A percentile compares a stretch with the other conserved stretches of the same genome.
Evolutionary conservation across 2,797 vertebrate genomes (phyloP).

Genomic region (Cetoscarus ocellatus): DNA sequence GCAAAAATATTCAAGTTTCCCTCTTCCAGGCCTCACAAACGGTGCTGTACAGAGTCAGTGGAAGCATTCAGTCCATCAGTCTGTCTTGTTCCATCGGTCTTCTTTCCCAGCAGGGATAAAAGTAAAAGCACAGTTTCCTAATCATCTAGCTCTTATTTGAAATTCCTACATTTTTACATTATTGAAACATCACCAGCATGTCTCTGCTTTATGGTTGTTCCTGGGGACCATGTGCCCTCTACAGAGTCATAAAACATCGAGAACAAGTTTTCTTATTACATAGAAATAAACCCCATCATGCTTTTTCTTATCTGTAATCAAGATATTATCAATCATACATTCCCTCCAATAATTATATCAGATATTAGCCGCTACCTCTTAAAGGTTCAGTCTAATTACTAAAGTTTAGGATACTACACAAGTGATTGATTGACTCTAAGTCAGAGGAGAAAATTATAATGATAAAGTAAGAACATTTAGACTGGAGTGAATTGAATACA

Average conservation of each 20-base stretch:
- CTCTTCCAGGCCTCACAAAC: constrained; percentile 53
- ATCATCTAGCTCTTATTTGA: constrained; percentile 61
- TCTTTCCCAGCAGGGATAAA: constrained; percentile 45
- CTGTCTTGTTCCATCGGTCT: constrained; percentile 42
- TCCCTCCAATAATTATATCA: constrained; percentile 26
- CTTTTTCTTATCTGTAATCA: constrained; percentile 22
- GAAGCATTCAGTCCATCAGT: constrained; percentile 60
- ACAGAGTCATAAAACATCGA: constrained; percentile 37
- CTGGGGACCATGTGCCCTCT: constrained; percentile 35
- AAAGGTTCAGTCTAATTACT: constrained; percentile 30
- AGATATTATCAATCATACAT: constrained; percentile 26
- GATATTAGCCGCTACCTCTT: constrained; percentile 27
- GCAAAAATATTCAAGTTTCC: constrained; percentile 61
- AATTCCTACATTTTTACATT: constrained; percentile 68
- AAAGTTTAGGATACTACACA: constrained; percentile 46
- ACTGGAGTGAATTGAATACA: constrained; percentile 3
- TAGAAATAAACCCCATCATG: constrained; percentile 39
- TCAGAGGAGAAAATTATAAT: constrained; percentile 40
- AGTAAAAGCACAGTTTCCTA: constrained; percentile 50
- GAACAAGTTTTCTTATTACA: constrained; percentile 41
- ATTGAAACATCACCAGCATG: constrained; percentile 63
- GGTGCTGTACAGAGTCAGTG: constrained; percentile 73
- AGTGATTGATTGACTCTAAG: constrained; percentile 48
- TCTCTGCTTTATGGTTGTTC: constrained; percentile 57
- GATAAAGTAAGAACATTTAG: constrained; percentile 13